These are phyloP conservation scores for Cerceris rybyensis DNA, from an alignment of 2,888 invertebrate species.

Conservation along the genomic window DNA sequence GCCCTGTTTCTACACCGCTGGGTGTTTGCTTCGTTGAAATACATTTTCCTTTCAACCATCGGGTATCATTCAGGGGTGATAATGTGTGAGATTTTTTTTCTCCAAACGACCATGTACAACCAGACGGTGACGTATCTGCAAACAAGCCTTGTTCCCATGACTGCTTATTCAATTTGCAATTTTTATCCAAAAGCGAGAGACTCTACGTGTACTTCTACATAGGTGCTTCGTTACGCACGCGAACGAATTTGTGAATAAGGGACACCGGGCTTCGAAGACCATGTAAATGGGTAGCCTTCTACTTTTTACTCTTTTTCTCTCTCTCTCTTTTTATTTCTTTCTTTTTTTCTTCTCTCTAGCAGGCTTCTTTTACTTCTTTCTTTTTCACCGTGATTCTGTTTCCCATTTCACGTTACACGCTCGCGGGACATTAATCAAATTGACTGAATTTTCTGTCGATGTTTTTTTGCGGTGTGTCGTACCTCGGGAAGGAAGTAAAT, in stretches of 20 bases:
- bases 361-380: too few relatives aligned
- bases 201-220: not conserved
- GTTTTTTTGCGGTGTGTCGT: not conserved
- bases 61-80: not conserved
- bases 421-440: slow-evolving; percentile 1
- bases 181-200: slow-evolving; percentile 1
- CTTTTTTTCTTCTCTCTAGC: too few relatives aligned
- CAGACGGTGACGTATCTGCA: not conserved
- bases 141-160: not conserved
- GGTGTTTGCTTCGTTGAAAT: not conserved
- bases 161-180: slow-evolving; percentile 6
- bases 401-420: slow-evolving; percentile 3
- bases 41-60: slow-evolving; percentile 2
- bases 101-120: not conserved
- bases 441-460: not conserved
- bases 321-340: too few relatives aligned
- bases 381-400: not conserved
- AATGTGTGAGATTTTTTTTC: not conserved
- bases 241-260: not conserved
- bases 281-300: not conserved
- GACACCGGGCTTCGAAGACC: not conserved
- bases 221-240: slow-evolving; percentile 8
- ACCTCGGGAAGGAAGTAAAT: not conserved
- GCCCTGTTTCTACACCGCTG: not conserved
- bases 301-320: too few relatives aligned